phyloP scores from a whole-genome alignment of 2,113 vertebrate species.

The Hepsetus odoe region DNA sequence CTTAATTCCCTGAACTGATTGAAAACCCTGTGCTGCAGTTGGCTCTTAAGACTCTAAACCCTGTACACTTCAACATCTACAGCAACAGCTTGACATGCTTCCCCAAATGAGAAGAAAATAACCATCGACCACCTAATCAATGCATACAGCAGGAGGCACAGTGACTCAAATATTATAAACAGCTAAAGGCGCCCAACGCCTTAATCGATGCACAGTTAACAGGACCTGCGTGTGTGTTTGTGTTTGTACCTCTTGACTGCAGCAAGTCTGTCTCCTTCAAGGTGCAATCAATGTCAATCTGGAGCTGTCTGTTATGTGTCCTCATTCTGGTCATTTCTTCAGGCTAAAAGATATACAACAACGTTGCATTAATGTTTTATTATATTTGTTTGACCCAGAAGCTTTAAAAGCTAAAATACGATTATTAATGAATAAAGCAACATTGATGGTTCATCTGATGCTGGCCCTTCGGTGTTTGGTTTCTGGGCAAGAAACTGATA shows the following conservation, averaged over 20 bases:
- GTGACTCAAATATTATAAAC: neutral
- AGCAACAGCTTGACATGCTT: too few species aligned
- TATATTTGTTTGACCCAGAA: too few species aligned
- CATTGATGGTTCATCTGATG: too few species aligned
- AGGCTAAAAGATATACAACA: constrained; percentile 79
- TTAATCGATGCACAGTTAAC: neutral
- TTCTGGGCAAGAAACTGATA: too few species aligned
- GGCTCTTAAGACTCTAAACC: too few species aligned
- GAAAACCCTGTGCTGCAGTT: too few species aligned
- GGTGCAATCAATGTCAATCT: constrained; percentile 99
- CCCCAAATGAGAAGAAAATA: too few species aligned
- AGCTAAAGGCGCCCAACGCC: neutral
- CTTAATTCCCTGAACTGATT: too few species aligned
- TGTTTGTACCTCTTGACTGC: constrained; percentile 87
- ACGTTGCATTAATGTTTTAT: constrained; percentile 47
- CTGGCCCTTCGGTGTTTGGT: too few species aligned
- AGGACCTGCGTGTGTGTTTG: neutral
- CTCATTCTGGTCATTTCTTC: constrained; percentile 98
- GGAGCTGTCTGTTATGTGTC: constrained; percentile 93
- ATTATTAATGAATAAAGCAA: too few species aligned
- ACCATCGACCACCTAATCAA: neutral
- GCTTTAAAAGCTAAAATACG: too few species aligned
- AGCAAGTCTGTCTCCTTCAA: constrained; percentile 97
- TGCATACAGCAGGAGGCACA: neutral
- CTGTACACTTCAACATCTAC: too few species aligned